Base-by-base conservation (phyloP, 2,113 vertebrate species). In the Lepus americanus region DNA sequence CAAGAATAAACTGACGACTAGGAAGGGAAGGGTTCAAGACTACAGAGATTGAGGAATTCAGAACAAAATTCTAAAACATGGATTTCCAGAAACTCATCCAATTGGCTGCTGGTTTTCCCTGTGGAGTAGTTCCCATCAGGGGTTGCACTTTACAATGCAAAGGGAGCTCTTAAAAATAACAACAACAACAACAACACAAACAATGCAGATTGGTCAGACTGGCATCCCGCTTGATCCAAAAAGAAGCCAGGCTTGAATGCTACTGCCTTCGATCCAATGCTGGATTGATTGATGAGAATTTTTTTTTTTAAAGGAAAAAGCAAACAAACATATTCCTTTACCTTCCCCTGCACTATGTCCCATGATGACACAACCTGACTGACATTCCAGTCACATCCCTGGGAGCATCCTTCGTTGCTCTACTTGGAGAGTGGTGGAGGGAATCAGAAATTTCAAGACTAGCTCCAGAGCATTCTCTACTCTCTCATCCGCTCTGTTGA, bases 321-420 rank as follows among this genome's bases (percentile, higher is more conserved):
- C 53, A 73, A 77, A 87, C 12, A 59, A 73, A 33, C n/a, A n/a
- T 14, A 8, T n/a, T 49, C 22, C 14, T 6, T 13, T 2, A 5
- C 11, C n/a, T 9, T 23, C 20, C 9, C 33, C 13, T 12, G 36
- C 0, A 4, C 27, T 12, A 0, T 59, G 73, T 29, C 22, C 44
- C 66, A n/a, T 4, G 36, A 33, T 25, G 39, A 63, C 61, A 44
- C 14, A 70, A 9, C 12, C 33, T 31, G 55, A 78, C 59, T 44
- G 44, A 44, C 44, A 25, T 33, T 66, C 7, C 4, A 27, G n/a
- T 17, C 51, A 16, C n/a, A 17, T 20, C 85, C 51, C 83, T 51
- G 77, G 61, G 74, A 85, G 51, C 51, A 55, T 59, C 12, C 23
- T 61, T 29, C n/a, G 61, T 20, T 64, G 2, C 39, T 79, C 6